Evolutionary conservation across 2,797 vertebrate genomes (phyloP), one percentile per base, ranked within the genome.

Genomic region (Chaenodraco wilsoni): DNA sequence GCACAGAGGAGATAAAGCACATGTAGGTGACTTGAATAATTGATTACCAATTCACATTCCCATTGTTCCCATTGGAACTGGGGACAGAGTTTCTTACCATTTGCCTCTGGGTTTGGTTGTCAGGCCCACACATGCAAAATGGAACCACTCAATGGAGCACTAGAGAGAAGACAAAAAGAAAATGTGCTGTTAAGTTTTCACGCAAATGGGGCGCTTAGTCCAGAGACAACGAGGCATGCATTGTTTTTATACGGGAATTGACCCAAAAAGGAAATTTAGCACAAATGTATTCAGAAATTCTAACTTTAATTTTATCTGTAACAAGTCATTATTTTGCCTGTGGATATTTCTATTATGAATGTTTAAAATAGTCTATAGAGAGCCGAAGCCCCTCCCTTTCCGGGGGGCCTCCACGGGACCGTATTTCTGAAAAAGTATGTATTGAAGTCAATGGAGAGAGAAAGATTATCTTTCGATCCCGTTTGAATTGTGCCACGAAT

Each of bases 61-160:
- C 33, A 65, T 2, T 40, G 9, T 37, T 37, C 41, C 43, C 1
- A 71, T 1, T 64, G 5, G 74, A 57, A 49, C 54, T 3, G 11
- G 7, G 9, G 9, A 46, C 4, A n/a, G 3, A 31, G 9, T 73
- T 69, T 77, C 95, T 96, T 87, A 99, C 97, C 98, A 99, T 96
- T 99, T 99, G 78, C 98, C 98, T 91, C 97, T 96, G 71, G 98
- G 98, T 91, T 99, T 99, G 88, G 97, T 98, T 33, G 96, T 97
- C 87, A 99, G 94, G 76, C 97, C 97, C 82, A 99, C 98, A 72
- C 98, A 99, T 78, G 98, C 96, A 88, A 99, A 99, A 93, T 99
- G 98, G 94, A 99, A 99, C 98, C 98, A 99, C 87, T 99, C 98
- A 44, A 99, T 99, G 86, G 98, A 98, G 90, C 98, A 99, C 98